Evolutionary conservation across 2,888 invertebrate species (phyloP), one percentile per base, ranked within the genome.

Genomic region (Digitonthophagus gazella): DNA sequence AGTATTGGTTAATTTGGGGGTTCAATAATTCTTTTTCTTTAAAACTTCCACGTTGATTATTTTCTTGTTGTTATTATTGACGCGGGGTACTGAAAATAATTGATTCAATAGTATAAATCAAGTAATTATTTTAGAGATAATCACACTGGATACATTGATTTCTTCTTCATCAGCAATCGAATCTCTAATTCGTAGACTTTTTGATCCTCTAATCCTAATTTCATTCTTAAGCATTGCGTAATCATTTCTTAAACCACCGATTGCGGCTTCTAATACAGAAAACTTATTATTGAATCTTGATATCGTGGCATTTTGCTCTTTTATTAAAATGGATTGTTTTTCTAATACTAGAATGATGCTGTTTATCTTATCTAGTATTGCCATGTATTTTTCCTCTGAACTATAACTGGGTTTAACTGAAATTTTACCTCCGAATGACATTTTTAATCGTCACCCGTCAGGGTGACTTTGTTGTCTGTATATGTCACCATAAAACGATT

Each of bases 291-390:
- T 19, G 1, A 61, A 61, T 19, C 18, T 61, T 6, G 61, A 18
- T 18, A 61, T 61, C 2, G 61, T 61, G 3, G 20, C 61, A 8
- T 61, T 61, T 61, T 61, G 61, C 8, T 61, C 61, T 14, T 20
- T 61, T 14, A 61, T 18, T 3, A 61, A 20, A 2, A 18, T n/a
- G 8, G 61, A 18, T 14, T 61, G 61, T 16, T 61, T 61, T 3
- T 61, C 61, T 4, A 61, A n/a, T 4, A 61, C n/a, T 19, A 18
- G 61, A 18, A 61, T n/a, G 6, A 61, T 18, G 2, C 61, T 19
- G 6, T 20, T 20, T 3, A 61, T 61, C 14, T 61, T 61, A n/a
- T 16, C 18, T 20, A 61, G 16, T 8, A 61, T 61, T 1, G 18
- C 6, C 18, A 61, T 18, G 61, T 61, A 61, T 19, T 61, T 61